Percentiles rank a stretch among this genome's conserved stretches.
phyloP scores from a whole-genome alignment of 2,113 vertebrate species.

The Centropus bengalensis region DNA sequence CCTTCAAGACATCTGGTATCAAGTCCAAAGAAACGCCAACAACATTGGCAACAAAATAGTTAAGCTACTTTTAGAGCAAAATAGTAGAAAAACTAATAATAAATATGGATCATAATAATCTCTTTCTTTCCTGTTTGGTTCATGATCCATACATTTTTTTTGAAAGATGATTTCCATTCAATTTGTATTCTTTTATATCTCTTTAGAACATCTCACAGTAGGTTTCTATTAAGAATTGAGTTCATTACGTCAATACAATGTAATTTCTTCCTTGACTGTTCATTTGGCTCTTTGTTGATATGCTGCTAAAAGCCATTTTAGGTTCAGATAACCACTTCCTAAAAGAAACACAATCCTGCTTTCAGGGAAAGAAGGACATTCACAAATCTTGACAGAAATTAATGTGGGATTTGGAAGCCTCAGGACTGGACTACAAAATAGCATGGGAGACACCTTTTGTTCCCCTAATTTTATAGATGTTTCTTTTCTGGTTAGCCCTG shows the following conservation, averaged over 20 bases:
- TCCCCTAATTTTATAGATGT: background rate
- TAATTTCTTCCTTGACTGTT: background rate
- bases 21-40: background rate
- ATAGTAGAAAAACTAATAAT: background rate
- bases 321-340: background rate
- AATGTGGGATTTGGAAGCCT: background rate
- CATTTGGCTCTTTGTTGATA: background rate
- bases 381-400: background rate
- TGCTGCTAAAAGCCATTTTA: background rate
- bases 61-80: background rate
- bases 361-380: background rate
- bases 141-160: background rate
- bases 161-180: background rate
- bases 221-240: background rate
- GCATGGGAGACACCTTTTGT: background rate
- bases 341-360: background rate
- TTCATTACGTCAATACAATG: background rate
- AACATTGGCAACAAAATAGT: background rate
- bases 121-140: background rate
- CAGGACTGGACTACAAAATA: background rate
- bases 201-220: background rate
- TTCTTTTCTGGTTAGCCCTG: background rate
- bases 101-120: background rate
- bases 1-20: fast-evolving
- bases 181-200: background rate